Conservation (phyloP, 2,113 vertebrate species). For the Mellivora capensis region DNA sequence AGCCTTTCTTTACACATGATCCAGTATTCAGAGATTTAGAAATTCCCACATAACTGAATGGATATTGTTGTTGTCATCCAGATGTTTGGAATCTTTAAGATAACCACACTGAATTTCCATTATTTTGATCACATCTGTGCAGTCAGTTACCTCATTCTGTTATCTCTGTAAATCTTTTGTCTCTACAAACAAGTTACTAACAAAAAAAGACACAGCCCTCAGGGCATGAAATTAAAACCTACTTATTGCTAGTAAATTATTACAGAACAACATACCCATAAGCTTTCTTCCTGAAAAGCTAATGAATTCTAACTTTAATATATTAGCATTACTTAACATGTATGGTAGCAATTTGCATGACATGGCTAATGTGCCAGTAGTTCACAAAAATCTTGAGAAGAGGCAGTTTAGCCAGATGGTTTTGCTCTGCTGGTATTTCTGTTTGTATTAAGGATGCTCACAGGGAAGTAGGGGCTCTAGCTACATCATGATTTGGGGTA, state of each 20-base stretch:
- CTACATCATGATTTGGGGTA: background rate
- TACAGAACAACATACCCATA: background rate
- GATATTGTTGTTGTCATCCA: background rate
- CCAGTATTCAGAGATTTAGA: conserved; percentile 3
- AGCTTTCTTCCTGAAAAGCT: conserved; percentile 47
- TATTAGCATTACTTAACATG: conserved; percentile 26
- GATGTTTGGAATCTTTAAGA: conserved; percentile 34
- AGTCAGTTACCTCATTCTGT: conserved; percentile 14
- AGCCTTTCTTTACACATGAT: background rate
- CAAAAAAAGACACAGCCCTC: background rate
- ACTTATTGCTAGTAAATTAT: conserved; percentile 32
- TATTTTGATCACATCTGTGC: conserved; percentile 32
- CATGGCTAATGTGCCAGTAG: background rate
- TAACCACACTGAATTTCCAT: background rate
- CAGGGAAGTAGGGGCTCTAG: background rate
- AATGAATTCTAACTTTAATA: conserved; percentile 37
- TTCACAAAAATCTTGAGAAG: background rate
- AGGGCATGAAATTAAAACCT: conserved; percentile 34
- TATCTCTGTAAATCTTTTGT: conserved; percentile 42
- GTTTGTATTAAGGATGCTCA: background rate
- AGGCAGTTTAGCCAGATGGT: conserved; percentile 3
- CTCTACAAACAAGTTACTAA: conserved; percentile 40
- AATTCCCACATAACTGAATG: background rate
- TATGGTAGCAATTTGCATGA: background rate
- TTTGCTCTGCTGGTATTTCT: background rate